Base-by-base conservation (phyloP, 2,113 vertebrate genomes). In the Calypte anna region DNA sequence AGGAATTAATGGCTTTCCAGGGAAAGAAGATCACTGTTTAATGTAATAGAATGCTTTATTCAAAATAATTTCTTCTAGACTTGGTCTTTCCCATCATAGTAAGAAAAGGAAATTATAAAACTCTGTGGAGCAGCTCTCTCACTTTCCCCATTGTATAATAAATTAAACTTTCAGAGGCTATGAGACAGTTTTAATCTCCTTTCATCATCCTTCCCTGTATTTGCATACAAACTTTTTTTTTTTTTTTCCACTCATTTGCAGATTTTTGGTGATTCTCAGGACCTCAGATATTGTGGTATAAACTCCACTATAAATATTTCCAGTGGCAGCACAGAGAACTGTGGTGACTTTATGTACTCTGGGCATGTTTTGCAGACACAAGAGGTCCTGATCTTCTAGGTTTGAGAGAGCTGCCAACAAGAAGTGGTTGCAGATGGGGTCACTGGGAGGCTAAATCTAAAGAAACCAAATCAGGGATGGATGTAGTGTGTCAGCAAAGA, bases 401-500 rank as follows among this genome's bases (percentile, higher is more conserved):
- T 20, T 58, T 40, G n/a, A 91, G 80, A 66, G 46, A 67, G 44
- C 57, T 94, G 75, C 55, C 88, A 83, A 50, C 25, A 62, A 82
- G 44, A 93, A 13, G 1, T 31, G 30, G 63, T 79, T 86, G 82
- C 77, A 85, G 48, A 74, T 82, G 84, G 23, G 74, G 77, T 94
- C 90, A 84, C 44, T 44, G 66, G 44, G 78, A 91, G 66, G 70
- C 62, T 82, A 74, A 92, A 75, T 36, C 36, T 22, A 90, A 90
- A 73, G 57, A 77, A 40, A 6, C 12, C 30, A 36, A 92, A 83
- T 30, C 0, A 0, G 91, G 82, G 70, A 44, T 63, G 82, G 74
- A 88, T 91, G 58, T 33, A 58, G 31, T 64, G 62, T 84, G 74
- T 86, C 94, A 95, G 92, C 88, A 94, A 84, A 90, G 73, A 38